Conservation (phyloP, 2,888 invertebrate species). For the Sepioteuthis lessoniana region DNA sequence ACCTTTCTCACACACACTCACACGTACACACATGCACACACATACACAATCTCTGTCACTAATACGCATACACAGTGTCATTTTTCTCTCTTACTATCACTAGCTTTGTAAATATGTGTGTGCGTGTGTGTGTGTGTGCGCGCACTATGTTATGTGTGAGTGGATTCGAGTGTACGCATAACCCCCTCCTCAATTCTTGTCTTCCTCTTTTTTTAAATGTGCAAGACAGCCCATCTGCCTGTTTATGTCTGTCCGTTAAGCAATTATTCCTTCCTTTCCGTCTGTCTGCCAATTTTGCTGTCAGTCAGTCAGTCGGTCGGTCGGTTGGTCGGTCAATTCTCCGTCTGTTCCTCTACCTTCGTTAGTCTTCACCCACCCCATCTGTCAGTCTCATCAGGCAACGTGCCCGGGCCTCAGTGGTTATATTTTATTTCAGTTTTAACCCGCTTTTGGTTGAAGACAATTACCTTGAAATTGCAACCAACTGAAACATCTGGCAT, state of each 20-base stretch:
- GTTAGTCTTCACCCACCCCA: not conserved
- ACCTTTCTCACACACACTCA: too few relatives aligned
- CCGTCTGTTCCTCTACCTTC: not conserved
- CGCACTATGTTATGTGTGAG: too few relatives aligned
- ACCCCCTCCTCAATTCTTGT: not conserved
- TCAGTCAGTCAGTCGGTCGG: not conserved
- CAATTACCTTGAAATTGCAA: not conserved
- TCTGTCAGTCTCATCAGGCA: not conserved
- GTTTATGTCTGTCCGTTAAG: not conserved
- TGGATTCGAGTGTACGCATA: not conserved
- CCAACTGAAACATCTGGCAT: not conserved
- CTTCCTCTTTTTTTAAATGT: not conserved
- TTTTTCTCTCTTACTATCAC: not conserved
- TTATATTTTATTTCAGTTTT: not conserved
- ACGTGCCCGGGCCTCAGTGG: not conserved
- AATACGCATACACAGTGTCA: too few relatives aligned
- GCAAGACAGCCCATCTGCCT: conserved; percentile 2
- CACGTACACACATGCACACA: too few relatives aligned
- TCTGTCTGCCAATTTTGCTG: not conserved
- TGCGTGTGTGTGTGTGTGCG: too few relatives aligned
- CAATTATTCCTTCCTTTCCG: conserved; percentile 21
- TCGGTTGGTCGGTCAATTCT: not conserved
- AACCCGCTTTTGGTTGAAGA: not conserved
- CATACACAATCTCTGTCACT: too few relatives aligned
- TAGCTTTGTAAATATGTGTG: not conserved